Base-by-base conservation (phyloP, 2,797 vertebrate species). In the Dicrostonyx torquatus region DNA sequence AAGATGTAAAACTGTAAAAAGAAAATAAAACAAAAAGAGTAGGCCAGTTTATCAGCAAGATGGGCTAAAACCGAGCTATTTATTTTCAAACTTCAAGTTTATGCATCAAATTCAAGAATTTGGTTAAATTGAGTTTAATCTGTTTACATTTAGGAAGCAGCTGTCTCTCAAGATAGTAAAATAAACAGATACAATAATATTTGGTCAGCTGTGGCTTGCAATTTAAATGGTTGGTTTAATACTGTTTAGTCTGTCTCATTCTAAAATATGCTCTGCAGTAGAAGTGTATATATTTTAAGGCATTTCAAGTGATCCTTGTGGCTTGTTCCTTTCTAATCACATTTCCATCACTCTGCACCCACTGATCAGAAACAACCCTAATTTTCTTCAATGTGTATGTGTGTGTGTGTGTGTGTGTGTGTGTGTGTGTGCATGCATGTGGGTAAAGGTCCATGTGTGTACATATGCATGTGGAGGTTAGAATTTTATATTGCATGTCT, bases 171-270 rank as follows among this genome's bases (percentile, higher is more conserved):
- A 86, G 62, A 91, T 98, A 97, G 97, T 97, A 94, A 98, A 97
- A 98, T 94, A 97, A 98, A 97, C 92, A 97, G 94, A 94, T 88
- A 76, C 1, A 5, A 83, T 96, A 96, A 97, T 98, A 96, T 98
- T 98, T 98, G 96, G 95, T 97, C 98, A 98, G 93, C 97, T 98
- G 97, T 95, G 95, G 96, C 87, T 93, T 98, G 93, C 97, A 97
- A 97, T 97, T 98, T 97, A 86, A 97, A 97, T 87, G 73, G 97
- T 97, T 97, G 73, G 97, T 94, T 95, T 96, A 94, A 93, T 96
- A 95, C 82, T 97, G 85, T 97, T 98, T 98, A 97, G 92, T 97
- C 93, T 98, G 40, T 96, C 93, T 48, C 76, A 87, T 78, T 94
- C 64, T 93, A 93, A 79, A 91, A 76, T 89, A 55, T 26, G 91